These are phyloP conservation scores for Chrysemys picta DNA, from an alignment of 2,113 vertebrate species.

Conservation along the genomic window DNA sequence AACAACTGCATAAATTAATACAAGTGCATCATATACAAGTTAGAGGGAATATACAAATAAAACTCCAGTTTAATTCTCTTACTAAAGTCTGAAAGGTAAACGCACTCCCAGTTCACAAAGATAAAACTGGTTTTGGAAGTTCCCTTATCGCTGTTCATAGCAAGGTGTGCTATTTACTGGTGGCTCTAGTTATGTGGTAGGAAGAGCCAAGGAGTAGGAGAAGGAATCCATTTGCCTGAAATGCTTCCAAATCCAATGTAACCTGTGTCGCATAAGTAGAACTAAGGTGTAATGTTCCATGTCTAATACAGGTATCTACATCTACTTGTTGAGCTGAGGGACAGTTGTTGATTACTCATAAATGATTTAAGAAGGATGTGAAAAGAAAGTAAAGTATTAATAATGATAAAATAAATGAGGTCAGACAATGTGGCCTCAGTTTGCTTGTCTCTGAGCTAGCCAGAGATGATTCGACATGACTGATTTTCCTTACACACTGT, in stretches of 20 bases:
- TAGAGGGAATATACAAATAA: slow-evolving; percentile 70
- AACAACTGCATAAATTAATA: slow-evolving; percentile 76
- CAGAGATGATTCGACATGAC: background rate
- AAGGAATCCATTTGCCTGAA: slow-evolving; percentile 23
- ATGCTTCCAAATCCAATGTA: slow-evolving; percentile 16
- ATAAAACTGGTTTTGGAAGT: background rate
- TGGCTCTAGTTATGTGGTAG: background rate
- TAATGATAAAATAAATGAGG: background rate
- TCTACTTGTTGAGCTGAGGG: background rate
- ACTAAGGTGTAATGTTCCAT: background rate
- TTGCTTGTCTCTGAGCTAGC: background rate
- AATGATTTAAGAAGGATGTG: background rate
- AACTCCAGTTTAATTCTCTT: slow-evolving; percentile 68
- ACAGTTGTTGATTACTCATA: background rate
- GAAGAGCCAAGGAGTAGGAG: background rate
- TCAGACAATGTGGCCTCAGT: background rate
- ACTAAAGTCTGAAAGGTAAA: slow-evolving; percentile 61
- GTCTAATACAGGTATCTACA: background rate
- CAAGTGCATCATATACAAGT: slow-evolving; percentile 61
- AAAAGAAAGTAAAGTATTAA: background rate
- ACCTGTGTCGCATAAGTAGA: background rate
- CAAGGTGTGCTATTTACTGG: background rate
- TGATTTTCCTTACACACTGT: background rate
- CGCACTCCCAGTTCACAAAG: background rate
- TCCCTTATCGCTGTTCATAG: slow-evolving; percentile 31